Evolutionary conservation across 1,140 invertebrate species (phyloP).

Genomic region (Drosophila pandora): DNA sequence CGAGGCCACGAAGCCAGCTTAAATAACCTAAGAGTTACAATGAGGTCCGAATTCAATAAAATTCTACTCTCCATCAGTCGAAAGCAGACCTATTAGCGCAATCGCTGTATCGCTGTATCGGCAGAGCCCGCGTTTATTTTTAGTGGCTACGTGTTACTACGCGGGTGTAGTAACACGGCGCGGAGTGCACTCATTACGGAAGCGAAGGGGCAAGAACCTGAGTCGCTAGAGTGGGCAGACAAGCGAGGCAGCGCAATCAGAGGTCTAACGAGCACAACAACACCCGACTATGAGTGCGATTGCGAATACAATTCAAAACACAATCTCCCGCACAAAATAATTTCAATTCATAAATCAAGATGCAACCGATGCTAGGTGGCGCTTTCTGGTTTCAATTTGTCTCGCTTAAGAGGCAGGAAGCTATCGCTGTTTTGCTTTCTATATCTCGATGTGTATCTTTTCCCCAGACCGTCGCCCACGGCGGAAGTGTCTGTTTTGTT

Average conservation of each 20-base stretch:
- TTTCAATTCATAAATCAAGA: conserved; percentile 40
- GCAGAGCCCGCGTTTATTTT: conserved; percentile 1
- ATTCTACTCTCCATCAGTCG: background rate
- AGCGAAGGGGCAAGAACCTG: conserved; percentile 34
- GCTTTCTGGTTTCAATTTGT: conserved; percentile 63
- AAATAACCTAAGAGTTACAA: too few relatives aligned
- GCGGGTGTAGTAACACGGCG: conserved; percentile 13
- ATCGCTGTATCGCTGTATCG: conserved; percentile 21
- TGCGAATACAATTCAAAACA: conserved; percentile 32
- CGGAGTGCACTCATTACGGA: conserved; percentile 55
- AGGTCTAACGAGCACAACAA: conserved; percentile 3
- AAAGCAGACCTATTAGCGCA: background rate
- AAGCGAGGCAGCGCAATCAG: conserved; percentile 8
- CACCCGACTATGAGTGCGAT: background rate
- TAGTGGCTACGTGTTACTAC: conserved; percentile 16
- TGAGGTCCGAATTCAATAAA: background rate
- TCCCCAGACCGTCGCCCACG: conserved; percentile 26
- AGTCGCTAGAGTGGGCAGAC: conserved; percentile 18
- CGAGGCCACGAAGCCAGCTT: too few relatives aligned
- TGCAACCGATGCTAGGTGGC: conserved; percentile 48
- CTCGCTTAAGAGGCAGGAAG: conserved; percentile 54
- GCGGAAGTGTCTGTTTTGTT: conserved; percentile 43
- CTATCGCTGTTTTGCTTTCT: conserved; percentile 12
- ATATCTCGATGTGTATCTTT: background rate
- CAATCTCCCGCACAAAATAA: conserved; percentile 6